Percentiles rank a stretch among this genome's conserved stretches.
These are phyloP conservation scores for Parelbella ahira DNA, from an alignment of 2,888 invertebrate species.

Conservation along the genomic window DNA sequence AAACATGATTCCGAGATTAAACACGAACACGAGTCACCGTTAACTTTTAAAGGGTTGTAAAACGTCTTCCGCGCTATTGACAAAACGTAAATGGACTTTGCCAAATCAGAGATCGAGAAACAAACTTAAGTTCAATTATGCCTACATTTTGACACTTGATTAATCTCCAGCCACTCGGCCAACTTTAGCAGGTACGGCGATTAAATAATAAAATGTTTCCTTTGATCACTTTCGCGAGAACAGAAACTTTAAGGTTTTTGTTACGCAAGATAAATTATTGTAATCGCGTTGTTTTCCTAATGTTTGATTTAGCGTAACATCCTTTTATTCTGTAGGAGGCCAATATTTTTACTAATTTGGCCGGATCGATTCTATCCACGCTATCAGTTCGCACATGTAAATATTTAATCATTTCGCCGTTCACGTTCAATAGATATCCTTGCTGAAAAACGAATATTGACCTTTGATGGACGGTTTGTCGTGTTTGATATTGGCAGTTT, in stretches of 20 bases:
- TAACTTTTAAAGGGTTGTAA: constrained; percentile 15
- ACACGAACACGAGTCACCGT: constrained; percentile 5
- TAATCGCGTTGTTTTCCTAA: too few species aligned
- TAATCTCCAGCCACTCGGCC: constrained; percentile 13
- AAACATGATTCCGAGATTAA: constrained; percentile 20
- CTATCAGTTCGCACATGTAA: too few species aligned
- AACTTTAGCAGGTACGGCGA: constrained; percentile 13
- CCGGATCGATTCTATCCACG: too few species aligned
- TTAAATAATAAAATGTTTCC: constrained; percentile 4
- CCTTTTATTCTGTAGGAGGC: too few species aligned
- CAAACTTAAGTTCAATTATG: constrained; percentile 15
- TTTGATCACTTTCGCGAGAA: constrained; percentile 6
- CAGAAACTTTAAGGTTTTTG: neutral
- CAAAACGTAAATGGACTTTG: constrained; percentile 20
- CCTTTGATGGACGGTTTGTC: too few species aligned
- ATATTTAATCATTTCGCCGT: too few species aligned
- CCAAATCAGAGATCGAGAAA: constrained; percentile 19
- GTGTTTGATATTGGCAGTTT: too few species aligned
- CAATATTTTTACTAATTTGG: too few species aligned
- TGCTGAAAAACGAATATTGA: too few species aligned
- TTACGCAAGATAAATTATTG: neutral
- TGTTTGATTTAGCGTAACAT: too few species aligned
- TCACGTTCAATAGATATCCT: too few species aligned
- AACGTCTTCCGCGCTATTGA: constrained; percentile 15
- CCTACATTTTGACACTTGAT: constrained; percentile 21